Evolutionary conservation across 1,140 invertebrate species (phyloP), one percentile per base, ranked within the genome.

Genomic region (Drosophila virilis): DNA sequence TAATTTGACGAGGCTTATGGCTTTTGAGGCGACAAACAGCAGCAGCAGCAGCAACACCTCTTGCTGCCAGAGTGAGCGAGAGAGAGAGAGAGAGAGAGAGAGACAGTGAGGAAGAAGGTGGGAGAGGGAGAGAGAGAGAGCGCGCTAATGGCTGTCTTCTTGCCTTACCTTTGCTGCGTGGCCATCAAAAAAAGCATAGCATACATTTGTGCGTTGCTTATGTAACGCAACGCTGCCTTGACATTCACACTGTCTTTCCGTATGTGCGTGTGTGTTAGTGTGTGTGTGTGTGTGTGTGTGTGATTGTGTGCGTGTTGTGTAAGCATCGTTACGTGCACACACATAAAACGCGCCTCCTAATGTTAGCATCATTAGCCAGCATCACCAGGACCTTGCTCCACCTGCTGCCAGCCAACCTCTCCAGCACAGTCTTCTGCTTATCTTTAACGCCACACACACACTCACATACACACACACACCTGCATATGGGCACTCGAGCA

Each of bases 131-230:
- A 22, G 2, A 22, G 57, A 51, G 38, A 6, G 22, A 22, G 6
- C 22, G 35, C 22, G 3, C 32, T 51, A 28, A 28, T 28, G 22
- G 22, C 38, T 40, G 0, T 52, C 28, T 35, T 33, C 7, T 35
- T 33, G 8, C 50, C 9, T 33, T 52, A 52, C n/a, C 28, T 52
- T 28, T 59, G 45, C 17, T 12, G 66, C 42, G 67, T 81, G 82
- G 83, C 76, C 83, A 88, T 86, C 82, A 79, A 88, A 58, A 22
- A 32, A 13, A 33, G 13, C 7, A 35, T 86, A 88, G 82, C 82
- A 86, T 88, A 86, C 82, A 86, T 80, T 86, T 86, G 85, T 86
- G 82, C 82, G 83, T 83, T 58, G 82, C 83, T 86, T 86, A 86
- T 88, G 79, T 86, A 86, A 86, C 86, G 79, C 77, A 71, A 38